Conservation (phyloP, 2,113 vertebrate species). For the Anguilla rostrata region DNA sequence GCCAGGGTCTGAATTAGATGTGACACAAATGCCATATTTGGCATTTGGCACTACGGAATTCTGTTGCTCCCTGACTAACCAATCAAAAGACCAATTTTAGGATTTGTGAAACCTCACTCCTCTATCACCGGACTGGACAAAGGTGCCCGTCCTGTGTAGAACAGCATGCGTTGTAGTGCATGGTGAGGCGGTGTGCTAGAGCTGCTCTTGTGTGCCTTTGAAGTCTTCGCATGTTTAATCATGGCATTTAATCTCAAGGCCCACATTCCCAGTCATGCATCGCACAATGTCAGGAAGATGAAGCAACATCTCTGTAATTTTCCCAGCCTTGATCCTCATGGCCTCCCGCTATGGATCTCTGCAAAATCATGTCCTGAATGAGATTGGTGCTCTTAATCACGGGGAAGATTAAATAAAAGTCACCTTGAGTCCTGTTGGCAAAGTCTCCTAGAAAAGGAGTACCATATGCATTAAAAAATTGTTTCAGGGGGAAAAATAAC, state of each 20-base stretch:
- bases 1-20: not conserved
- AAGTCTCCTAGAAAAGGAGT: slow-evolving; percentile 3
- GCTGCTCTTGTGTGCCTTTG: not conserved
- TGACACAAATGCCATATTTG: not conserved
- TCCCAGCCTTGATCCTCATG: not conserved
- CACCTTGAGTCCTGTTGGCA: not conserved
- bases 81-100: not conserved
- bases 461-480: not conserved
- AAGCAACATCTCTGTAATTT: not conserved
- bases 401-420: not conserved
- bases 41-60: not conserved
- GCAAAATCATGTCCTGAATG: not conserved
- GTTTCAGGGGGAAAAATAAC: not conserved
- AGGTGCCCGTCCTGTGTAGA: not conserved
- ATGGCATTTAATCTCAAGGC: not conserved
- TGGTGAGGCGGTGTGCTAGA: not conserved
- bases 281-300: not conserved
- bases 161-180: not conserved
- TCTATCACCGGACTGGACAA: not conserved
- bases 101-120: not conserved
- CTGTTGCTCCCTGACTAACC: not conserved
- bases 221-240: not conserved
- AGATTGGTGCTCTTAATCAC: slow-evolving; percentile 8
- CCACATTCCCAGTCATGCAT: not conserved
- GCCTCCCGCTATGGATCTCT: not conserved